These are phyloP conservation scores for Zophobas morio DNA, from an alignment of 1,140 invertebrate species.

Conservation along the genomic window DNA sequence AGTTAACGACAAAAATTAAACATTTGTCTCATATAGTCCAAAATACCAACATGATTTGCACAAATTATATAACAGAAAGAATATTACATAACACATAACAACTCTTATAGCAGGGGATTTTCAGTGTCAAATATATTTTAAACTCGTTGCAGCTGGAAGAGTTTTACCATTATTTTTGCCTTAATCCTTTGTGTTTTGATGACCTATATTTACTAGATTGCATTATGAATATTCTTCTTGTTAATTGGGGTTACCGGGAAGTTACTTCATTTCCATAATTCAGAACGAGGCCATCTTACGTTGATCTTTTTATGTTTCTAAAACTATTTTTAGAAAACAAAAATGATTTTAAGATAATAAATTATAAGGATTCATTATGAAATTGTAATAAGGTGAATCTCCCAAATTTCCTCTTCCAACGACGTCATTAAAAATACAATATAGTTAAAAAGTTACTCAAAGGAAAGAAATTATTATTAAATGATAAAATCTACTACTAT, in stretches of 20 bases:
- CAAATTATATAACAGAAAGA: too few species aligned
- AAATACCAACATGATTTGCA: too few species aligned
- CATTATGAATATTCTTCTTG: slow-evolving; percentile 26
- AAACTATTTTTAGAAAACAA: slow-evolving; percentile 15
- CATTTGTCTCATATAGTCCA: too few species aligned
- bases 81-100: too few species aligned
- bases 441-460: too few species aligned
- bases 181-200: neutral
- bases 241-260: slow-evolving; percentile 47
- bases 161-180: neutral
- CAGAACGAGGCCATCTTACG: slow-evolving; percentile 49
- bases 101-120: neutral
- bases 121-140: neutral
- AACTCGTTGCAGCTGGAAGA: too few species aligned
- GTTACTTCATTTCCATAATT: slow-evolving; percentile 51
- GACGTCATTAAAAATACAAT: too few species aligned
- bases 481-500: too few species aligned
- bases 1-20: too few species aligned
- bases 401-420: neutral
- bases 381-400: neutral
- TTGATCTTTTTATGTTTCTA: slow-evolving; percentile 38
- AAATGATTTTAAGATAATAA: slow-evolving; percentile 31
- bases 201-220: slow-evolving; percentile 17
- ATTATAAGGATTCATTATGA: slow-evolving; percentile 27
- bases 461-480: neutral